phyloP scores from a whole-genome alignment of 2,888 invertebrate species.

The Drosophila neoperkinsi region DNA sequence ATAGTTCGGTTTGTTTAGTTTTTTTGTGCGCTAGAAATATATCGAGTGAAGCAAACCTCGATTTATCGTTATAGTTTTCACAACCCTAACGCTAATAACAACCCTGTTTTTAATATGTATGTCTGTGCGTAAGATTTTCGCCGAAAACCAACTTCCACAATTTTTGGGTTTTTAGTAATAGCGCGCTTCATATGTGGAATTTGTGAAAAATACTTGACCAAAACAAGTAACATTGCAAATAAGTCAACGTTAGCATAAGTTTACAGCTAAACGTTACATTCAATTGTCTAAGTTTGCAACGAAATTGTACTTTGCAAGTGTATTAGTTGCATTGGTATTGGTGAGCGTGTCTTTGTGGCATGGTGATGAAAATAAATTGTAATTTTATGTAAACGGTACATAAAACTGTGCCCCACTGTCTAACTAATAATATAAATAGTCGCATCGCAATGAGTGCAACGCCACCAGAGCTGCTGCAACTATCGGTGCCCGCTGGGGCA shows the following conservation, averaged over 20 bases:
- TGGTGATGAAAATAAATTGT: slow-evolving; percentile 8
- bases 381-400: slow-evolving; percentile 34
- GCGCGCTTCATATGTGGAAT: slow-evolving; percentile 5
- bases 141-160: slow-evolving; percentile 35
- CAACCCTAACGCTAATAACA: slow-evolving; percentile 24
- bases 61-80: not conserved
- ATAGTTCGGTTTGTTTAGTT: fast-evolving
- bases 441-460: slow-evolving; percentile 68
- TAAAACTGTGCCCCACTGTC: slow-evolving; percentile 1
- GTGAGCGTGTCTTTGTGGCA: slow-evolving; percentile 25
- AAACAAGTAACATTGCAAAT: slow-evolving; percentile 15
- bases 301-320: slow-evolving; percentile 17
- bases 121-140: slow-evolving; percentile 46
- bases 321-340: slow-evolving; percentile 30
- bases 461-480: slow-evolving; percentile 60
- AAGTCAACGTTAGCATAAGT: not conserved
- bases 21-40: not conserved
- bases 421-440: not conserved
- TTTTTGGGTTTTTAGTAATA: slow-evolving; percentile 20
- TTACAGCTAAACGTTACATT: not conserved
- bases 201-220: slow-evolving; percentile 27
- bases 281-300: slow-evolving; percentile 25
- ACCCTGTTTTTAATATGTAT: slow-evolving; percentile 27
- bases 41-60: not conserved
- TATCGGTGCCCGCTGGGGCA: slow-evolving; percentile 19